A percentile compares a stretch with the other conserved stretches of the same genome.
Conservation (phyloP, 2,888 invertebrate species). For the Papilio elwesi region DNA sequence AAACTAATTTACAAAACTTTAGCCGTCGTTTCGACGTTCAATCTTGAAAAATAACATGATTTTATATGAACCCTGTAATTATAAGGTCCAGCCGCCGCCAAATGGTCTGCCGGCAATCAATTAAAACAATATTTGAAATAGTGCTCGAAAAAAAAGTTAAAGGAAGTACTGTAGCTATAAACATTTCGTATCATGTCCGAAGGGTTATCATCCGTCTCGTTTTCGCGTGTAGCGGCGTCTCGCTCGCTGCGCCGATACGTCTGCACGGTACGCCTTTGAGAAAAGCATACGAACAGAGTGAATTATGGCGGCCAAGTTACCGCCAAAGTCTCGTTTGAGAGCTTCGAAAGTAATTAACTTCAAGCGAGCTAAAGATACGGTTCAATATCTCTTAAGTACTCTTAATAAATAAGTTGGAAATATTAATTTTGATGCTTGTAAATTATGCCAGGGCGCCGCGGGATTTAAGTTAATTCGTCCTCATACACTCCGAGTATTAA, state of each 20-base stretch:
- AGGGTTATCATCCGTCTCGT: slow-evolving; percentile 47
- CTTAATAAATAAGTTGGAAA: slow-evolving; percentile 48
- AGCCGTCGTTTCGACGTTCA: slow-evolving; percentile 34
- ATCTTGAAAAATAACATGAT: slow-evolving; percentile 58
- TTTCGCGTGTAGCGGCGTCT: slow-evolving; percentile 54
- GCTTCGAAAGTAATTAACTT: slow-evolving; percentile 80
- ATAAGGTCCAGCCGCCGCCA: slow-evolving; percentile 69
- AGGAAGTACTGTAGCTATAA: slow-evolving; percentile 76
- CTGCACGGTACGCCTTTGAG: slow-evolving; percentile 68
- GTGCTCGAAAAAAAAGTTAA: slow-evolving; percentile 77
- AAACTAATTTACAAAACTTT: slow-evolving; percentile 39
- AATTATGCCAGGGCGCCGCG: slow-evolving; percentile 42
- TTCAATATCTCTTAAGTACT: slow-evolving; percentile 46
- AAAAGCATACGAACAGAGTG: slow-evolving; percentile 70
- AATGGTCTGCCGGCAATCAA: slow-evolving; percentile 81
- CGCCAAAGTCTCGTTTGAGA: slow-evolving; percentile 82
- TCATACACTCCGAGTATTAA: slow-evolving; percentile 36
- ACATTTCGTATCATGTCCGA: slow-evolving; percentile 72
- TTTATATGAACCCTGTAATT: slow-evolving; percentile 71
- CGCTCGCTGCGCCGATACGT: slow-evolving; percentile 75
- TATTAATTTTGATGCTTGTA: slow-evolving; percentile 51
- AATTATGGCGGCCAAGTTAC: slow-evolving; percentile 75
- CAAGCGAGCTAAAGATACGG: slow-evolving; percentile 75
- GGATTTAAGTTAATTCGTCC: slow-evolving; percentile 44
- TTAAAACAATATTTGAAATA: slow-evolving; percentile 84